Percentiles rank a stretch among this genome's conserved stretches.
Evolutionary conservation across 2,113 vertebrate species (phyloP).

Genomic region (Eonycteris spelaea): DNA sequence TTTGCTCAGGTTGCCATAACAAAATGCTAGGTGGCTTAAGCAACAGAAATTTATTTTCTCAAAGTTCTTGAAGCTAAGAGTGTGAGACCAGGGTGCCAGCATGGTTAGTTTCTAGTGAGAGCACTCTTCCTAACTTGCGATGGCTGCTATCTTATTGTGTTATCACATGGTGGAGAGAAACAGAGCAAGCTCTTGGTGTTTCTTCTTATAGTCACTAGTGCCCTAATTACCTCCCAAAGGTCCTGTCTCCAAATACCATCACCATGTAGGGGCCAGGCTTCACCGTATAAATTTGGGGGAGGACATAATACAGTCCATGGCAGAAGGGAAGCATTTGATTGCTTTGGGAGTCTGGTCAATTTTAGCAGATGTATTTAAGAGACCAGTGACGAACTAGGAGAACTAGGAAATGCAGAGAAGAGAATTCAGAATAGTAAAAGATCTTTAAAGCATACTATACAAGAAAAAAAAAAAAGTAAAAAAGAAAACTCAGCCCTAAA

Average conservation of each 20-base stretch:
- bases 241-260: background rate
- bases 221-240: background rate
- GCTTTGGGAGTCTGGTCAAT: background rate
- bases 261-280: background rate
- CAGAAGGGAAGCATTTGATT: background rate
- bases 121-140: background rate
- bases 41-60: background rate
- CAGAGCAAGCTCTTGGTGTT: background rate
- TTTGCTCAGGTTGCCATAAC: background rate
- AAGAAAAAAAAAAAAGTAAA: background rate
- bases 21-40: background rate
- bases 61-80: background rate
- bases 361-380: background rate
- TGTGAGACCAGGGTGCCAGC: background rate
- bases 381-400: background rate
- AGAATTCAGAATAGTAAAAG: background rate
- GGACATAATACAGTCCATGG: background rate
- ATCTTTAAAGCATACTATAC: background rate
- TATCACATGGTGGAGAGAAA: background rate
- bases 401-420: background rate
- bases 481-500: background rate
- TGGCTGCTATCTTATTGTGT: background rate
- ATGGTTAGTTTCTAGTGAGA: background rate
- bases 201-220: background rate
- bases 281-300: background rate